Percentiles rank a stretch among this genome's conserved stretches.
Evolutionary conservation across 2,888 invertebrate species (phyloP).

Genomic region (Dioctria rufipes): DNA sequence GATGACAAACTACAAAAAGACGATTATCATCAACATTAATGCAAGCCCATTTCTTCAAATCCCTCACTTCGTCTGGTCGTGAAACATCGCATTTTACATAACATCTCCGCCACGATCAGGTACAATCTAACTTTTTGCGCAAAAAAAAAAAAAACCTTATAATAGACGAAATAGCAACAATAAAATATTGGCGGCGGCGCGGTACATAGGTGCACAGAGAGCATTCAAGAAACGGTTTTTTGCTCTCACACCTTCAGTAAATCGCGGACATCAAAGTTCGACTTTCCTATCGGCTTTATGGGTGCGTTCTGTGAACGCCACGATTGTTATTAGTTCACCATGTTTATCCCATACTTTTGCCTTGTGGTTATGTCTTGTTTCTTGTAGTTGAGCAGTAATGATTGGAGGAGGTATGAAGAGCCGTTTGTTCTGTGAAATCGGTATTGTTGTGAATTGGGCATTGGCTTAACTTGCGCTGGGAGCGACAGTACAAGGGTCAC

Average conservation of each 20-base stretch:
- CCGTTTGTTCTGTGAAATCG: slow-evolving; percentile 43
- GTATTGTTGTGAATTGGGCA: slow-evolving; percentile 46
- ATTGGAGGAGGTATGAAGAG: slow-evolving; percentile 43
- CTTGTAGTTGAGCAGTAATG: slow-evolving; percentile 44
- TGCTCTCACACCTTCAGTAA: slow-evolving; percentile 45
- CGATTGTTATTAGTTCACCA: slow-evolving; percentile 67
- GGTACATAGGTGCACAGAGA: slow-evolving; percentile 37
- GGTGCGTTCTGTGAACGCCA: slow-evolving; percentile 72
- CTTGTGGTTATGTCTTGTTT: slow-evolving; percentile 47
- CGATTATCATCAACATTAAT: slow-evolving; percentile 51
- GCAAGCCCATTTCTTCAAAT: slow-evolving; percentile 36
- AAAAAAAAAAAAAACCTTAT: slow-evolving; percentile 16
- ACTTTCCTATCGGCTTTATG: slow-evolving; percentile 65
- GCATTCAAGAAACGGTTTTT: slow-evolving; percentile 45
- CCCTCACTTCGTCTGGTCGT: slow-evolving; percentile 38
- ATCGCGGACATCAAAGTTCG: slow-evolving; percentile 47
- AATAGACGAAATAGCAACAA: slow-evolving; percentile 48
- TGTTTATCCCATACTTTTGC: slow-evolving; percentile 47
- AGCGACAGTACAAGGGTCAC: slow-evolving; percentile 50
- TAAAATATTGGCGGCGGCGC: slow-evolving; percentile 46
- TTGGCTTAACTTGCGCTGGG: slow-evolving; percentile 37
- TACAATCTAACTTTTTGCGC: slow-evolving; percentile 42
- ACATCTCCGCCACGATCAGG: slow-evolving; percentile 43
- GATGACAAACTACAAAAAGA: slow-evolving; percentile 47
- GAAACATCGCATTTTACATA: slow-evolving; percentile 43